Evolutionary conservation across 2,888 invertebrate species (phyloP).

Genomic region (Sphaeridia pumilis): DNA sequence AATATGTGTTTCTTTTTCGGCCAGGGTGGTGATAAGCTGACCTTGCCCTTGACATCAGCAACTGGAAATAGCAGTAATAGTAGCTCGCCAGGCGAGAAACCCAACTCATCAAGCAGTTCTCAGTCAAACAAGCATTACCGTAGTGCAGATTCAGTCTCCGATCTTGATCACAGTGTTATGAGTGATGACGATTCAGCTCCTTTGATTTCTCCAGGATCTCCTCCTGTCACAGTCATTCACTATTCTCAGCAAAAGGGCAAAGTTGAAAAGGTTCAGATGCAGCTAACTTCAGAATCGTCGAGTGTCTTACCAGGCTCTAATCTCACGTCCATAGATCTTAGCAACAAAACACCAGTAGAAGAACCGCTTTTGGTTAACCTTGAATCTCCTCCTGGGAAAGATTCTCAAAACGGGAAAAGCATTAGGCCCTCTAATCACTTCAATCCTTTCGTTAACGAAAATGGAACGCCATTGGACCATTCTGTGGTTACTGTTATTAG

Average conservation of each 20-base stretch:
- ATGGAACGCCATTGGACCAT: slow-evolving; percentile 3
- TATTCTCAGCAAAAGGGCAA: slow-evolving; percentile 46
- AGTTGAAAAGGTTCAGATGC: slow-evolving; percentile 41
- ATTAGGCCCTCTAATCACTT: neutral
- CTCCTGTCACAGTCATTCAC: slow-evolving; percentile 52
- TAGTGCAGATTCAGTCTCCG: slow-evolving; percentile 13
- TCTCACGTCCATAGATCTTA: slow-evolving; percentile 3
- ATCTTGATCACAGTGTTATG: slow-evolving; percentile 16
- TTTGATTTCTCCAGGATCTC: slow-evolving; percentile 25
- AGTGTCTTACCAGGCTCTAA: slow-evolving; percentile 17
- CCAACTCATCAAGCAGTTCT: neutral
- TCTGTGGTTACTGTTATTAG: neutral
- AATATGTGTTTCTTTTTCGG: slow-evolving; percentile 21
- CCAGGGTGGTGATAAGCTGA: slow-evolving; percentile 36
- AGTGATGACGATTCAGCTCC: slow-evolving; percentile 30
- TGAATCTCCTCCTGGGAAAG: slow-evolving; percentile 15
- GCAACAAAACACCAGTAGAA: too few species aligned
- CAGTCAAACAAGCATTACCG: neutral
- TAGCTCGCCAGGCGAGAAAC: neutral
- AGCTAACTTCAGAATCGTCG: slow-evolving; percentile 27
- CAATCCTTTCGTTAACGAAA: slow-evolving; percentile 4
- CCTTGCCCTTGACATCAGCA: slow-evolving; percentile 31
- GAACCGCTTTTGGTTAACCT: slow-evolving; percentile 14
- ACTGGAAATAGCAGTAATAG: slow-evolving; percentile 4
- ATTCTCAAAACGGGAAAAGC: neutral